These are phyloP conservation scores for Hippocampus comes DNA, from an alignment of 2,113 vertebrate genomes.

Conservation along the genomic window DNA sequence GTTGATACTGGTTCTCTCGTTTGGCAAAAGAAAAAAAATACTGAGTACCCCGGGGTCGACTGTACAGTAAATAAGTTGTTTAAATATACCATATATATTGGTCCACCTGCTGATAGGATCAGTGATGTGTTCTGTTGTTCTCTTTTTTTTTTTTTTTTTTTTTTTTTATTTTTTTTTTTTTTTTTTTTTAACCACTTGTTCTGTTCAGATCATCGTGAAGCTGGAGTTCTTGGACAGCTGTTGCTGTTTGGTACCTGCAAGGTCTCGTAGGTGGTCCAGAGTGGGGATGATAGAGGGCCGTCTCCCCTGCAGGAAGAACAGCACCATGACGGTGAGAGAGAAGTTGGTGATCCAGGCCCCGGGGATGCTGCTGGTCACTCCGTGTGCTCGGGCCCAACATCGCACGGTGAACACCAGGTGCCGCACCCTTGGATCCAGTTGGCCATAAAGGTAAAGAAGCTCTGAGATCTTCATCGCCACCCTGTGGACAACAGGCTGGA, in stretches of 20 bases:
- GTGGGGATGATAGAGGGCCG: slow-evolving; percentile 85
- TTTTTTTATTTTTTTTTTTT: too few species aligned
- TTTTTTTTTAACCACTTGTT: too few species aligned
- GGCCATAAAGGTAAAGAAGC: slow-evolving; percentile 85
- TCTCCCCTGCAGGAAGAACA: slow-evolving; percentile 92
- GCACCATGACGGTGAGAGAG: slow-evolving; percentile 89
- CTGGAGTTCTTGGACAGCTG: too few species aligned
- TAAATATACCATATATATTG: too few species aligned
- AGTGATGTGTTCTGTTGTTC: too few species aligned
- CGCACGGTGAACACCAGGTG: slow-evolving; percentile 81
- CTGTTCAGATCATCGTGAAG: too few species aligned
- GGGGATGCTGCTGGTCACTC: slow-evolving; percentile 85
- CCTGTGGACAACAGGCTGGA: slow-evolving; percentile 66
- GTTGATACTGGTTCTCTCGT: too few species aligned
- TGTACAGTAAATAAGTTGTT: too few species aligned
- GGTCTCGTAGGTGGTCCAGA: slow-evolving; percentile 78
- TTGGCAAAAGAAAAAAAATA: too few species aligned
- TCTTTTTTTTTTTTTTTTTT: too few species aligned
- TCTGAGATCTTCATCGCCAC: slow-evolving; percentile 91
- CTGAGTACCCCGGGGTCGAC: too few species aligned
- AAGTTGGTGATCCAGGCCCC: slow-evolving; percentile 96
- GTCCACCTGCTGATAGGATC: too few species aligned
- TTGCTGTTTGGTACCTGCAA: slow-evolving; percentile 77
- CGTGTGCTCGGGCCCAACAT: slow-evolving; percentile 86
- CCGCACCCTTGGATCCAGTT: slow-evolving; percentile 82